A percentile compares a stretch with the other conserved stretches of the same genome.
Evolutionary conservation across 2,113 vertebrate genomes (phyloP).

Genomic region (human): GRCh38 chr3:15702001-15702500

Average conservation of each 20-base stretch:
- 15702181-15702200: neutral
- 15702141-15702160: conserved; percentile 5
- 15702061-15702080: neutral
- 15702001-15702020: conserved; percentile 15
- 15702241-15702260: neutral
- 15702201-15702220: neutral
- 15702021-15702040: neutral
- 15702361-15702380: neutral
- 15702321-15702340: conserved; percentile 8
- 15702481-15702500: neutral
- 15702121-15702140: neutral
- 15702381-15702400: neutral
- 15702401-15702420: neutral
- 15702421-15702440: neutral
- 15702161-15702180: neutral
- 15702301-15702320: neutral
- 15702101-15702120: neutral
- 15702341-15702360: neutral
- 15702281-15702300: conserved; percentile 1
- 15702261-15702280: neutral
- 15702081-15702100: neutral
- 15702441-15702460: neutral
- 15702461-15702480: conserved; percentile 14
- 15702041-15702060: neutral
- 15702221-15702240: neutral